These are phyloP conservation scores for Paratrypauchen microcephalus DNA, from an alignment of 2,797 vertebrate genomes.

Conservation along the genomic window DNA sequence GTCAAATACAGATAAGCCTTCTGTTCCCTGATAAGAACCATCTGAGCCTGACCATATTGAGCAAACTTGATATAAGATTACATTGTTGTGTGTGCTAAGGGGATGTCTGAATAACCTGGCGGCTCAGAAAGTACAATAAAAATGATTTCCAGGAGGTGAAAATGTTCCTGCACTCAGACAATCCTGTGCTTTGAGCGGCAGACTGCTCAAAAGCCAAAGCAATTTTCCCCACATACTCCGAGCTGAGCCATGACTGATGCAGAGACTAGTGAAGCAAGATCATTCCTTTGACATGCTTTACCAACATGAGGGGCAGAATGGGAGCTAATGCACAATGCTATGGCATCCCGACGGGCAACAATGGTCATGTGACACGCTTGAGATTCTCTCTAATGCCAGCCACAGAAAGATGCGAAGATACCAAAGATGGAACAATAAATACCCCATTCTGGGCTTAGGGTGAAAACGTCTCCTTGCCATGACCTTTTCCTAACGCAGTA, in stretches of 20 bases:
- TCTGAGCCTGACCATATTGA: slow-evolving; percentile 6
- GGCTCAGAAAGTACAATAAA: slow-evolving; percentile 18
- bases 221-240: slow-evolving; percentile 60
- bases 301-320: slow-evolving; percentile 60
- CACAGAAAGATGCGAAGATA: slow-evolving; percentile 44
- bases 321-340: slow-evolving; percentile 63
- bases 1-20: slow-evolving; percentile 8
- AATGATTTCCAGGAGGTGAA: slow-evolving; percentile 26
- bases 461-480: slow-evolving; percentile 28
- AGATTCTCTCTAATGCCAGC: slow-evolving; percentile 31
- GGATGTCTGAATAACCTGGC: slow-evolving; percentile 32
- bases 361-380: slow-evolving; percentile 24
- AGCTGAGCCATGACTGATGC: slow-evolving; percentile 61
- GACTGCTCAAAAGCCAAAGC: slow-evolving; percentile 54
- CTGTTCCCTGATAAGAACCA: neutral
- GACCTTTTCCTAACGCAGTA: slow-evolving; percentile 29
- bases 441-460: slow-evolving; percentile 37
- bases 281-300: slow-evolving; percentile 71
- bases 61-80: slow-evolving; percentile 32
- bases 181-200: slow-evolving; percentile 38
- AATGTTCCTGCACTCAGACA: slow-evolving; percentile 49
- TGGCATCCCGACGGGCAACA: slow-evolving; percentile 24
- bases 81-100: slow-evolving; percentile 22
- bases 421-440: slow-evolving; percentile 53
- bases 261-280: slow-evolving; percentile 69